These are phyloP conservation scores for Amphimallon solstitiale DNA, from an alignment of 2,888 invertebrate species.

Conservation along the genomic window DNA sequence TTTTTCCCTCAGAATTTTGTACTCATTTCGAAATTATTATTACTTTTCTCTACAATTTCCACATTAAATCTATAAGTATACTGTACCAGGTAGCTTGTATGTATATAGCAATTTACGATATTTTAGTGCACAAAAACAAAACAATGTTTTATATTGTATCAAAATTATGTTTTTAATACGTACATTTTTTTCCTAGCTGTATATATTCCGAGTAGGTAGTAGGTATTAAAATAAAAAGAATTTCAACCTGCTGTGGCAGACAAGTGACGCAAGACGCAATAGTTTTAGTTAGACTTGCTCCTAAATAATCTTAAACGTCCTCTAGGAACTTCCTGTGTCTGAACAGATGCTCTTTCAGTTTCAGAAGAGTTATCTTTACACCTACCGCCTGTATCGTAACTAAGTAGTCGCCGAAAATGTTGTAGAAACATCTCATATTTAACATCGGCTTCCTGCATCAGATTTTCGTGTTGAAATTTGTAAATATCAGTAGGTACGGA, in stretches of 20 bases:
- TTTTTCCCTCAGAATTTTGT: too few relatives aligned
- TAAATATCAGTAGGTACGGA: constrained; percentile 9
- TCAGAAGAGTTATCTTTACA: constrained; percentile 29
- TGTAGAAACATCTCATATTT: constrained; percentile 25
- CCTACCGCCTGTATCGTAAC: constrained; percentile 1
- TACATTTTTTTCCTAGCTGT: too few relatives aligned
- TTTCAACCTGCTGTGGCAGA: constrained; percentile 20
- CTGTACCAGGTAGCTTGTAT: too few relatives aligned
- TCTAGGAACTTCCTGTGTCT: constrained; percentile 25
- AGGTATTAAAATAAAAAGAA: constrained; percentile 10
- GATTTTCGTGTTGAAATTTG: constrained; percentile 20
- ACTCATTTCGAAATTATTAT: too few relatives aligned
- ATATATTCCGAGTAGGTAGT: constrained; percentile 13
- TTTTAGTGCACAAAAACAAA: too few relatives aligned
- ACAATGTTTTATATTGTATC: too few relatives aligned
- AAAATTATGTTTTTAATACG: too few relatives aligned
- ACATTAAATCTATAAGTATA: too few relatives aligned
- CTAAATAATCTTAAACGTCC: constrained; percentile 6
- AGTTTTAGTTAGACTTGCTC: background rate
- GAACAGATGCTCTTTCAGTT: constrained; percentile 26
- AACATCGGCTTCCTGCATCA: constrained; percentile 13
- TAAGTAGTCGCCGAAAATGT: constrained; percentile 12
- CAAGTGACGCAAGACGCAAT: constrained; percentile 19
- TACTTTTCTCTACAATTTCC: too few relatives aligned
- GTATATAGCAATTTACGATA: too few relatives aligned